Conservation (phyloP, 1,140 invertebrate species). For the Conus betulinus region DNA sequence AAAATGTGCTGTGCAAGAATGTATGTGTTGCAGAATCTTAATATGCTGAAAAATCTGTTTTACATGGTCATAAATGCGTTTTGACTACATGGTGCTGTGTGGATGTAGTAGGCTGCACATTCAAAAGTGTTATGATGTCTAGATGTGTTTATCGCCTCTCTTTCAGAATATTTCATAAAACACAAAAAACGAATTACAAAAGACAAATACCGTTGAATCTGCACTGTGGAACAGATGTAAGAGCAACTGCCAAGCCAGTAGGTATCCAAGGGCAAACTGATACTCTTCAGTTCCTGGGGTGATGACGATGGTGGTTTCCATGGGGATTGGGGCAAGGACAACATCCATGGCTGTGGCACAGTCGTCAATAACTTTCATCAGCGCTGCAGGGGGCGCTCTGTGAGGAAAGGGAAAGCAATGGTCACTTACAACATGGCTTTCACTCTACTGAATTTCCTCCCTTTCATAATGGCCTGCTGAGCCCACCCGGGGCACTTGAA, state of each 20-base stretch:
- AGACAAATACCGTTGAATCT: slow-evolving; percentile 78
- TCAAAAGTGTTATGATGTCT: no score
- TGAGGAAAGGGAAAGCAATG: background rate
- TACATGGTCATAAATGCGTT: no score
- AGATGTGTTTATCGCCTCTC: no score
- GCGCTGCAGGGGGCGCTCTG: slow-evolving; percentile 39
- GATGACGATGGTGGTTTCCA: slow-evolving; percentile 76
- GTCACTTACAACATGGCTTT: background rate
- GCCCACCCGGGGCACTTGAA: no score
- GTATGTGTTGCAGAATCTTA: no score
- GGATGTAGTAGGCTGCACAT: no score
- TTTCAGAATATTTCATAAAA: no score
- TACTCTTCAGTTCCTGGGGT: slow-evolving; percentile 81
- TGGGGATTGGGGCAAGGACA: slow-evolving; percentile 24
- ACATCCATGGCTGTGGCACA: slow-evolving; percentile 39
- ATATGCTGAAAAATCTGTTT: no score
- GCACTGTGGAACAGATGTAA: slow-evolving; percentile 83
- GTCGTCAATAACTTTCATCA: slow-evolving; percentile 42
- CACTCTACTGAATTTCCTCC: background rate
- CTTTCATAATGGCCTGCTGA: background rate
- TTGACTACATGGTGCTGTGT: no score
- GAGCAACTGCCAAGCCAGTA: slow-evolving; percentile 85
- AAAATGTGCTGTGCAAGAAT: no score
- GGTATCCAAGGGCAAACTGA: slow-evolving; percentile 81
- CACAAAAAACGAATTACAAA: no score